These are phyloP conservation scores for Sebastes variabilis DNA, from an alignment of 2,797 vertebrate genomes.

Conservation along the genomic window DNA sequence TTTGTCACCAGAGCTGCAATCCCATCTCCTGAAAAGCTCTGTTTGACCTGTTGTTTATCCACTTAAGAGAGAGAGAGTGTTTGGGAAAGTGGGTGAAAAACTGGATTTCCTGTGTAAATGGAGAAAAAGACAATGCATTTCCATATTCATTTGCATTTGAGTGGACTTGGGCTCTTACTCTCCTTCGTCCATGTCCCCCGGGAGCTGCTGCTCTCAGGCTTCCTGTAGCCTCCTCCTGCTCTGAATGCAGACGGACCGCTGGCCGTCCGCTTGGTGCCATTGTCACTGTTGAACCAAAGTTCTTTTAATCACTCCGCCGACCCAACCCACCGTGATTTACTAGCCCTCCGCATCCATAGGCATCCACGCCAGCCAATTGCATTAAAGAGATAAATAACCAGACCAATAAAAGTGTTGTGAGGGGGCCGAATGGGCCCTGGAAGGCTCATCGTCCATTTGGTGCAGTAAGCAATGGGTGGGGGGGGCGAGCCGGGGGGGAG, in stretches of 20 bases:
- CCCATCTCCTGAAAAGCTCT: background rate
- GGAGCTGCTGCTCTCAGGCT: background rate
- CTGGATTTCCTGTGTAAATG: background rate
- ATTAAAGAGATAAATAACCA: conserved; percentile 82
- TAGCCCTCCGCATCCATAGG: conserved; percentile 60
- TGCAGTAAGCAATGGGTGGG: conserved; percentile 47
- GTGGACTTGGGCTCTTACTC: background rate
- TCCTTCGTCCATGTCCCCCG: background rate
- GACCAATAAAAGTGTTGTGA: conserved; percentile 76
- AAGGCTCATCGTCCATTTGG: conserved; percentile 74
- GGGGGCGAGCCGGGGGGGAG: background rate
- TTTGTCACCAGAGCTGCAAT: conserved; percentile 2
- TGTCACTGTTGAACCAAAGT: conserved; percentile 73
- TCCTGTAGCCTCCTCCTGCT: conserved; percentile 18
- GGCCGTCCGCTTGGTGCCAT: conserved; percentile 45
- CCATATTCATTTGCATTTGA: background rate
- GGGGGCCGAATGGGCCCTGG: conserved; percentile 61
- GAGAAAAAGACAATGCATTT: background rate
- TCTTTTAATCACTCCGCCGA: conserved; percentile 70
- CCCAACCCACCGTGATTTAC: conserved; percentile 71
- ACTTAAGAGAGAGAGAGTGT: background rate
- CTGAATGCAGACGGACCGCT: conserved; percentile 48
- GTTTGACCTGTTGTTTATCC: background rate
- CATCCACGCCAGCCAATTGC: conserved; percentile 79
- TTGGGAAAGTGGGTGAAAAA: background rate